A percentile compares a stretch with the other conserved stretches of the same genome.
These are phyloP conservation scores for Battus philenor DNA, from an alignment of 1,140 invertebrate genomes.

Conservation along the genomic window DNA sequence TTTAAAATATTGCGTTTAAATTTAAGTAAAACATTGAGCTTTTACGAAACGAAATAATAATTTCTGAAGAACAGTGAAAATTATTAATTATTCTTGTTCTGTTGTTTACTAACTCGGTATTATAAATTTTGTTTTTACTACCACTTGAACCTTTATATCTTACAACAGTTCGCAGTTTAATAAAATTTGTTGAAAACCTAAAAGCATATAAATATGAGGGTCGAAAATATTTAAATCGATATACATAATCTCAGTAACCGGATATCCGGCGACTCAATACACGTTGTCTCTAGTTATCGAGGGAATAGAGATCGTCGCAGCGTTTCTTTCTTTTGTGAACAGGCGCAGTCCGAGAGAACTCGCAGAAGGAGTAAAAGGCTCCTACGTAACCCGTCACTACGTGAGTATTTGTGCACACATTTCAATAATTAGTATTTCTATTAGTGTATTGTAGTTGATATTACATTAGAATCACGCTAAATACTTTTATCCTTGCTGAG, in stretches of 20 bases:
- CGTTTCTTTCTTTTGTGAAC: conserved; percentile 76
- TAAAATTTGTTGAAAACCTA: conserved; percentile 1
- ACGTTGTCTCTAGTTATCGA: conserved; percentile 65
- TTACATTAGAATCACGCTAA: conserved; percentile 34
- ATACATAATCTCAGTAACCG: conserved; percentile 40
- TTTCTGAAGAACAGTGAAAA: conserved; percentile 5
- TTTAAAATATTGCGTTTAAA: conserved; percentile 47
- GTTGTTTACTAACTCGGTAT: neutral
- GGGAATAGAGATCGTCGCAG: conserved; percentile 67
- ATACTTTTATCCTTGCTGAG: conserved; percentile 50
- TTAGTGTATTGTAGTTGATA: conserved; percentile 26
- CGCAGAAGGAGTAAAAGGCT: conserved; percentile 77
- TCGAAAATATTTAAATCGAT: conserved; percentile 46
- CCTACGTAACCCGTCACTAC: conserved; percentile 76
- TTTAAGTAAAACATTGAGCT: conserved; percentile 24
- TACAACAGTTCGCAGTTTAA: neutral
- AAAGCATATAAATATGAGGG: conserved; percentile 20
- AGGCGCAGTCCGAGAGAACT: conserved; percentile 73
- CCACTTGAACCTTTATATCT: conserved; percentile 1
- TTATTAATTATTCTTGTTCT: conserved; percentile 5
- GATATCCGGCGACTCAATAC: conserved; percentile 71
- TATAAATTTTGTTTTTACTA: conserved; percentile 1
- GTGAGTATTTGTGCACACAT: conserved; percentile 62
- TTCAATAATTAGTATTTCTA: conserved; percentile 5
- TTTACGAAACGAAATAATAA: conserved; percentile 2